Conservation (phyloP, 1,140 invertebrate species). For the Halotydeus destructor region DNA sequence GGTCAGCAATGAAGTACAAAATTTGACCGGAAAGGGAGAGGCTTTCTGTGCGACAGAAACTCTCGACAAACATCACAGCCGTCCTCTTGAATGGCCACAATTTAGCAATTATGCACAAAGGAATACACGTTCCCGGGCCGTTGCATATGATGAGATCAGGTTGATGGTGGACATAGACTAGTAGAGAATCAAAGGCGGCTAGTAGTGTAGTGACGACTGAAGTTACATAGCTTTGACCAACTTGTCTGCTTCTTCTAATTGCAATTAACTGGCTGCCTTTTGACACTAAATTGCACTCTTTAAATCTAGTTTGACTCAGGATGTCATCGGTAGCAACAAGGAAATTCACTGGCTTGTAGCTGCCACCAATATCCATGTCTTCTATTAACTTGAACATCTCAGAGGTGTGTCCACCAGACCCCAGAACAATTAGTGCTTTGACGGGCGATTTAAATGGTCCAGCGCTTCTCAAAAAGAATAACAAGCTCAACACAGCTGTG, state of each 20-base stretch:
- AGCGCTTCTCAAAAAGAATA: neutral
- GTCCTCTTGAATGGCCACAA: slow-evolving; percentile 24
- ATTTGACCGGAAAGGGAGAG: slow-evolving; percentile 74
- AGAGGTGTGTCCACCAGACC: slow-evolving; percentile 51
- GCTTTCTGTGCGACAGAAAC: slow-evolving; percentile 69
- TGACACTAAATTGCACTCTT: slow-evolving; percentile 21
- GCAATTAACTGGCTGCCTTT: slow-evolving; percentile 24
- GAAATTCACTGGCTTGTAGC: slow-evolving; percentile 47
- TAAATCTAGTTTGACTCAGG: slow-evolving; percentile 44
- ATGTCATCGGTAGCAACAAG: slow-evolving; percentile 53
- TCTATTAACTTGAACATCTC: slow-evolving; percentile 57
- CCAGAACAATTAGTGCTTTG: slow-evolving; percentile 19
- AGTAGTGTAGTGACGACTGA: slow-evolving; percentile 52
- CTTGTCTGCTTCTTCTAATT: slow-evolving; percentile 50
- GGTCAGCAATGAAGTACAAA: slow-evolving; percentile 55
- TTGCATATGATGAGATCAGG: slow-evolving; percentile 65
- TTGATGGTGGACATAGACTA: slow-evolving; percentile 40
- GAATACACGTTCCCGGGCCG: slow-evolving; percentile 86
- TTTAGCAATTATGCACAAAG: slow-evolving; percentile 42
- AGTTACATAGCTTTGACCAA: slow-evolving; percentile 60
- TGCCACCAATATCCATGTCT: slow-evolving; percentile 35
- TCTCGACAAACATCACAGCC: slow-evolving; percentile 76
- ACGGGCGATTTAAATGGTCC: neutral
- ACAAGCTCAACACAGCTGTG: neutral
- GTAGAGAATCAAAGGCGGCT: slow-evolving; percentile 41